Evolutionary conservation across 2,797 vertebrate species (phyloP).

Genomic region (Simalia tracyae): DNA sequence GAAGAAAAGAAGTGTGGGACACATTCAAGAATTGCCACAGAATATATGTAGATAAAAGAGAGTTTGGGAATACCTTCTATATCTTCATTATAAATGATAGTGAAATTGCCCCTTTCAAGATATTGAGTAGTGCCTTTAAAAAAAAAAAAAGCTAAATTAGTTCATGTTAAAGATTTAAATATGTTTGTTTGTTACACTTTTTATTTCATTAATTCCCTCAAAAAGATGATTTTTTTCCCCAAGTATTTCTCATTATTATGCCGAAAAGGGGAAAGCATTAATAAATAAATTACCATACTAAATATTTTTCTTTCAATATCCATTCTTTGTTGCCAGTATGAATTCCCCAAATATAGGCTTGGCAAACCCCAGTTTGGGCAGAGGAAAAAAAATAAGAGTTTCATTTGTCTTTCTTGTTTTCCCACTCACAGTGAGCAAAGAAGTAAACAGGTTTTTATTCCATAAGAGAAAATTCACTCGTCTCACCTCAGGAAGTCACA

Average conservation of each 20-base stretch:
- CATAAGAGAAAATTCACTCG: fast-evolving
- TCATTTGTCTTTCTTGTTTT: conserved; percentile 17
- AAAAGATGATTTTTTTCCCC: background rate
- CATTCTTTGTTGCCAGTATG: background rate
- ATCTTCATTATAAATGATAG: background rate
- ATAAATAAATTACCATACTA: conserved; percentile 7
- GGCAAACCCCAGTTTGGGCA: background rate
- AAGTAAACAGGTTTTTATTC: background rate
- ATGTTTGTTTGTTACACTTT: background rate
- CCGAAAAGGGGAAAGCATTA: background rate
- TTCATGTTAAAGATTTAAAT: conserved; percentile 3
- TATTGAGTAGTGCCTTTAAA: background rate
- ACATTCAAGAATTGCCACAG: background rate
- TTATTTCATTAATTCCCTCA: background rate
- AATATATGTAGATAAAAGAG: conserved; percentile 1
- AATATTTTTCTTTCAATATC: background rate
- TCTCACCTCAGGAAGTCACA: background rate
- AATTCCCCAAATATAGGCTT: background rate
- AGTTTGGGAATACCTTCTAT: background rate
- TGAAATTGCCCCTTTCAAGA: background rate
- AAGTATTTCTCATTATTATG: conserved; percentile 6
- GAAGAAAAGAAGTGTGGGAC: background rate
- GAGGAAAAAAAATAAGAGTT: background rate
- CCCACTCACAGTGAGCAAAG: background rate
- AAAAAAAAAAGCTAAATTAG: background rate